phyloP scores from a whole-genome alignment of 2,113 vertebrate species.

The Urocolius indicus region DNA sequence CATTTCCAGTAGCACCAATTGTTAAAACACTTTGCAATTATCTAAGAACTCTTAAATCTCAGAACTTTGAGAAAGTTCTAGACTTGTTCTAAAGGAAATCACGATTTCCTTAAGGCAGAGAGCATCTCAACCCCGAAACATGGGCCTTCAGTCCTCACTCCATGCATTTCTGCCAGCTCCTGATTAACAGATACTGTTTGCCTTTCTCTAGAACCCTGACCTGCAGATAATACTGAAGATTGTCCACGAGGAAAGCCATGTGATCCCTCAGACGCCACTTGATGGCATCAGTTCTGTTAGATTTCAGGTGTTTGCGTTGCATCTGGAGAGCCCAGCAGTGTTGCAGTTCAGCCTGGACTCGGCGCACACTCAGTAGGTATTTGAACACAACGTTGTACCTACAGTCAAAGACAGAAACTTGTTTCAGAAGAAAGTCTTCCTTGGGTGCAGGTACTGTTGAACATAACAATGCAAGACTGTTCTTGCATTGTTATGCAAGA shows the following conservation, averaged over 20 bases:
- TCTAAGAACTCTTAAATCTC: background rate
- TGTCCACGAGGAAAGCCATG: conserved; percentile 98
- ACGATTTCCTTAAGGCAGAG: background rate
- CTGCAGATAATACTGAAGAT: conserved; percentile 98
- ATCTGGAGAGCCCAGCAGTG: conserved; percentile 99
- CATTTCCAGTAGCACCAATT: background rate
- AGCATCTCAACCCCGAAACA: background rate
- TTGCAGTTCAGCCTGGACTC: conserved; percentile 95
- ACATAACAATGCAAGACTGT: background rate
- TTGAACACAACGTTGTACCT: conserved; percentile 98
- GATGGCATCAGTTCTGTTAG: conserved; percentile 88
- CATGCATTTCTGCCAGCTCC: background rate
- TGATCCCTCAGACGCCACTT: conserved; percentile 96
- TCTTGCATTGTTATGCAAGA: no score
- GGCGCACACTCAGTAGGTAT: conserved; percentile 93
- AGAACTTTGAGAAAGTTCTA: background rate
- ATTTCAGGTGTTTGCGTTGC: conserved; percentile 94
- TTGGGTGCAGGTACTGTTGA: background rate
- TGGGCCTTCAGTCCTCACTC: background rate
- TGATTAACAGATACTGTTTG: background rate
- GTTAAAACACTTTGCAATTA: no score
- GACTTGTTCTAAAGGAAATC: background rate
- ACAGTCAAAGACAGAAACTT: background rate
- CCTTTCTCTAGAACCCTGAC: conserved; percentile 63
- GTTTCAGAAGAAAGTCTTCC: background rate